These are phyloP conservation scores for Lomographa bimaculata DNA, from an alignment of 2,888 invertebrate genomes.

Conservation along the genomic window DNA sequence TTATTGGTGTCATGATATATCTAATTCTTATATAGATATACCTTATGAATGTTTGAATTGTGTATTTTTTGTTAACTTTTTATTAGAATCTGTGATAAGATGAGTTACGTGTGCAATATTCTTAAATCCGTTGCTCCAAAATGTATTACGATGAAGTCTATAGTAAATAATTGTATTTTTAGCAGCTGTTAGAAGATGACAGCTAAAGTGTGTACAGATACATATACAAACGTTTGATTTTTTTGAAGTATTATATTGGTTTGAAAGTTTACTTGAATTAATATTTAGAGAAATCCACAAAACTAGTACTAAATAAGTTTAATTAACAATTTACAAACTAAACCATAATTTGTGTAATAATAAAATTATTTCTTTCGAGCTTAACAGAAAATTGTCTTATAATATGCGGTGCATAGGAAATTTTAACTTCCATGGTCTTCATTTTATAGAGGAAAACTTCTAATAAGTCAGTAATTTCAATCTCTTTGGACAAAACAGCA, in stretches of 20 bases:
- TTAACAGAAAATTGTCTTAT: conserved; percentile 47
- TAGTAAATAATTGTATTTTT: background rate
- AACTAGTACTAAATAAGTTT: no score
- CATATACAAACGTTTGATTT: no score
- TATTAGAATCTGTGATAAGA: conserved; percentile 37
- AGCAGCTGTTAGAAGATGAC: conserved; percentile 2
- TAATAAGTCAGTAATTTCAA: conserved; percentile 66
- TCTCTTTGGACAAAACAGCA: conserved; percentile 75
- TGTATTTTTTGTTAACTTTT: conserved; percentile 20
- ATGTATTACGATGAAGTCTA: conserved; percentile 17
- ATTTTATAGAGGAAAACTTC: conserved; percentile 59
- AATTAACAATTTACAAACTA: no score
- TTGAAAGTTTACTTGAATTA: conserved; percentile 1
- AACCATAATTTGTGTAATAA: no score
- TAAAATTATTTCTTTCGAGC: conserved; percentile 50
- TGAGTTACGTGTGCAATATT: conserved; percentile 34
- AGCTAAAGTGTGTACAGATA: conserved; percentile 4
- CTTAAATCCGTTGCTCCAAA: conserved; percentile 25
- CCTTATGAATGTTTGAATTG: conserved; percentile 7
- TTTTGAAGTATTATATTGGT: background rate
- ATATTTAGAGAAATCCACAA: no score
- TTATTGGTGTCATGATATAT: conserved; percentile 18
- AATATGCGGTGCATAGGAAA: conserved; percentile 56
- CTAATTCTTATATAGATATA: conserved; percentile 13
- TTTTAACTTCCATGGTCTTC: conserved; percentile 77